Conservation (phyloP, 2,888 invertebrate genomes). For the Oxyscelio sp. region DNA sequence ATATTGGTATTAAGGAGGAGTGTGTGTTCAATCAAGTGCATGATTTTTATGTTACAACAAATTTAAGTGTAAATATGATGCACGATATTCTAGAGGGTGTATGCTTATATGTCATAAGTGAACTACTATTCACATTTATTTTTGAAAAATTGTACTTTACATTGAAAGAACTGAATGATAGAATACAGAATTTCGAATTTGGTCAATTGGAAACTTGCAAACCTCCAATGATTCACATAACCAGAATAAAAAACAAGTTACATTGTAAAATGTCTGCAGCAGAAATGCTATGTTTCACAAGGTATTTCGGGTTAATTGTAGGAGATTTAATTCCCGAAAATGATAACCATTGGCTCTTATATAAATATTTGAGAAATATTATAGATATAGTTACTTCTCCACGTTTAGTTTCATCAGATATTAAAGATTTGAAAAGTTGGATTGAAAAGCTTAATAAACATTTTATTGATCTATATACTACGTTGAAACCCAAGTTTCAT, state of each 20-base stretch:
- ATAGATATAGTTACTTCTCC: not conserved
- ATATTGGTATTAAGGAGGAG: no score
- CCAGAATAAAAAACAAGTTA: not conserved
- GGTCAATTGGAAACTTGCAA: not conserved
- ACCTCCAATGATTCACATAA: not conserved
- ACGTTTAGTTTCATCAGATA: not conserved
- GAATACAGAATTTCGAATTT: not conserved
- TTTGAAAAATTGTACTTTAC: not conserved
- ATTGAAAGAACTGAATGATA: not conserved
- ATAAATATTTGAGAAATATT: not conserved
- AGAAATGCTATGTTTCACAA: not conserved
- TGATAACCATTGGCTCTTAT: not conserved
- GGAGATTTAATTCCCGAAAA: no score
- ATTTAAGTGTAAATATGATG: no score
- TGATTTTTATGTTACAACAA: no score
- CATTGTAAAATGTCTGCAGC: not conserved
- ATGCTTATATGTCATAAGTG: no score
- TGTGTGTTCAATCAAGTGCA: no score
- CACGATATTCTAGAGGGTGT: no score
- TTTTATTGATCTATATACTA: not conserved
- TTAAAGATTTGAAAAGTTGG: not conserved
- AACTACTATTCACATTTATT: no score
- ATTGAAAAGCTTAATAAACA: not conserved
- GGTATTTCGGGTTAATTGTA: not conserved
- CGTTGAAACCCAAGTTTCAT: not conserved